phyloP scores from a whole-genome alignment of 2,113 vertebrate species.

The Choloepus hoffmanni region DNA sequence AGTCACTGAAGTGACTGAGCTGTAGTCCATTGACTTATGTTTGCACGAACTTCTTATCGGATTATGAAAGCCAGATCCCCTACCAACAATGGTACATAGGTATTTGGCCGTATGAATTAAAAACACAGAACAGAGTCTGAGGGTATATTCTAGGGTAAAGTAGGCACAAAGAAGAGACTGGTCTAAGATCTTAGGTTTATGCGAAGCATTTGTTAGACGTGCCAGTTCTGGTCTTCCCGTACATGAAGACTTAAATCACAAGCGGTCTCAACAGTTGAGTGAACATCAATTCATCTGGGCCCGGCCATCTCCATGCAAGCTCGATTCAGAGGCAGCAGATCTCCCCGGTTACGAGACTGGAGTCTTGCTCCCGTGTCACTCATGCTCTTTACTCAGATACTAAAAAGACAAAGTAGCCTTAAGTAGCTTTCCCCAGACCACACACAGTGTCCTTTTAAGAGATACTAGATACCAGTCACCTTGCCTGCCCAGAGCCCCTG shows the following conservation, averaged over 20 bases:
- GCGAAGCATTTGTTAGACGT: not conserved
- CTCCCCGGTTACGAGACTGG: not conserved
- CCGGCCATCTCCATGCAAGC: not conserved
- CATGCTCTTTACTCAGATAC: not conserved
- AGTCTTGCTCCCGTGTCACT: not conserved
- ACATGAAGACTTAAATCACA: not conserved
- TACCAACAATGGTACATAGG: not conserved
- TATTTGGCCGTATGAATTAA: not conserved
- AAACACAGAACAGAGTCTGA: not conserved
- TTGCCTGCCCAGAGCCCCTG: not conserved
- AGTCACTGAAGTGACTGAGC: not conserved
- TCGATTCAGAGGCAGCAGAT: not conserved
- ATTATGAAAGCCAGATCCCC: not conserved
- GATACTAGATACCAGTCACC: not conserved
- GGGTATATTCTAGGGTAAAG: not conserved
- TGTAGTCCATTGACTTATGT: not conserved
- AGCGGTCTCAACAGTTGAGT: not conserved
- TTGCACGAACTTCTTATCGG: not conserved
- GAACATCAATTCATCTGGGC: not conserved
- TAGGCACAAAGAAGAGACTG: not conserved
- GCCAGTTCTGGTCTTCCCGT: rapidly evolving
- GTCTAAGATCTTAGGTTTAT: too few species aligned
- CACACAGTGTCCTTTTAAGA: not conserved
- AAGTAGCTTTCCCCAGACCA: not conserved
- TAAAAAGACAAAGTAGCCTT: conserved; percentile 27